Evolutionary conservation across 2,113 vertebrate genomes (phyloP), one percentile per base, ranked within the genome.

Genomic region (Chionomys nivalis): DNA sequence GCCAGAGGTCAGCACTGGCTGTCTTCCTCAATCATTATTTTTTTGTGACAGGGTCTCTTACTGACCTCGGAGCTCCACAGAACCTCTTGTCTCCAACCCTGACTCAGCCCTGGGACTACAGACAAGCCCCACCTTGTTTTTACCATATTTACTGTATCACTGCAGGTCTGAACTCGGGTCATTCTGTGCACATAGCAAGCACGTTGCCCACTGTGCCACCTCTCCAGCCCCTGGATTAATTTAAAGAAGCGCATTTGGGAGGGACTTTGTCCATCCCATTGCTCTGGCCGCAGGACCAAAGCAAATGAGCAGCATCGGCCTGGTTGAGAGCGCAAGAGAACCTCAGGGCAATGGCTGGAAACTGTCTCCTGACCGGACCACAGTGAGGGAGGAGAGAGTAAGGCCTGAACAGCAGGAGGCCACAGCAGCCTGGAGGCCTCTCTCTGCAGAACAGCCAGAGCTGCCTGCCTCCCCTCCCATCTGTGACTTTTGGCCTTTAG

Each of bases 401-500:
- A 10, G 12, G 42, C 31, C 28, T 21, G 3, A n/a, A n/a, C 52
- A 13, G 28, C n/a, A 52, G 86, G 79, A 66, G 47, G 17, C 28
- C 58, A 49, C 28, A 31, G 87, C 7, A 44, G 72, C 87, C 87
- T 39, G 26, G 55, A 36, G 72, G 58, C 70, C 94, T 66, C n/a
- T 89, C 73, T 31, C 73, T 8, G 39, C 8, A 28, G 85, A 42
- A 39, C 0, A 66, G 66, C 47, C 23, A 0, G 11, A 26, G 66
- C 82, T 52, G 23, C 28, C n/a, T 16, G 75, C 55, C 81, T 87
- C 75, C 77, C 82, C 72, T 23, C 75, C 92, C 96, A 61, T 75
- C 89, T 81, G 70, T 31, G 61, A 21, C 66, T 91, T 88, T 61
- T 28, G 83, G 91, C 79, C 94, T 77, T 79, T 73, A 47, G 61